Evolutionary conservation across 1,140 invertebrate species (phyloP), one percentile per base, ranked within the genome.

Genomic region (Sinella curviseta): DNA sequence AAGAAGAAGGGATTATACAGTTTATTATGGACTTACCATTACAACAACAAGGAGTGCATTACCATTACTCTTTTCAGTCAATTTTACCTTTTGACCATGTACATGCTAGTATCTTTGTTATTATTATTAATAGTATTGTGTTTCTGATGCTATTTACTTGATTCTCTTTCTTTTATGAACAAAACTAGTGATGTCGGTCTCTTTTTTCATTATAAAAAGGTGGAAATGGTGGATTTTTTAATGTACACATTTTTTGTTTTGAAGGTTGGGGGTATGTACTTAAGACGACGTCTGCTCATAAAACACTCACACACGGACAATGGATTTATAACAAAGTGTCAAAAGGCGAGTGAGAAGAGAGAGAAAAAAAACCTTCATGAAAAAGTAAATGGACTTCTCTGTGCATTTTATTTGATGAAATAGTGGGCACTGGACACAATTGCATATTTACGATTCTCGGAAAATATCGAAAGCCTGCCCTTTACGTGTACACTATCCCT

Each of bases 221-320:
- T 60, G 57, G 57, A 60, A 48, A 48, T 48, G 39, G 39, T 48
- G 8, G 39, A 48, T 48, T 48, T 48, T n/a, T 48, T 60, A 60
- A 60, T 60, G 57, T 60, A 60, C 57, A 60, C 65, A 70, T 70
- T 70, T 70, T 70, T 70, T 70, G 65, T 70, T 70, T 70, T 3
- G 31, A 70, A 70, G 65, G 65, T 33, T 31, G 65, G 65, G 65
- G 65, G 65, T 70, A 70, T 48, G 39, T 48, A 48, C 8, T 48
- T 48, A 48, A 48, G 8, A 48, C 39, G 39, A 70, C 26, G 65
- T 70, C 65, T 33, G 26, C 57, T 65, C 26, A 70, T 70, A 30
- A 33, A 70, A 70, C 65, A 70, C 31, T 70, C 65, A 70, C 8
- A 60, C 12, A 60, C 12, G 39, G 39, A 48, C 39, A 48, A 48